phyloP scores from a whole-genome alignment of 2,797 vertebrate genomes.

The Falco cherrug region DNA sequence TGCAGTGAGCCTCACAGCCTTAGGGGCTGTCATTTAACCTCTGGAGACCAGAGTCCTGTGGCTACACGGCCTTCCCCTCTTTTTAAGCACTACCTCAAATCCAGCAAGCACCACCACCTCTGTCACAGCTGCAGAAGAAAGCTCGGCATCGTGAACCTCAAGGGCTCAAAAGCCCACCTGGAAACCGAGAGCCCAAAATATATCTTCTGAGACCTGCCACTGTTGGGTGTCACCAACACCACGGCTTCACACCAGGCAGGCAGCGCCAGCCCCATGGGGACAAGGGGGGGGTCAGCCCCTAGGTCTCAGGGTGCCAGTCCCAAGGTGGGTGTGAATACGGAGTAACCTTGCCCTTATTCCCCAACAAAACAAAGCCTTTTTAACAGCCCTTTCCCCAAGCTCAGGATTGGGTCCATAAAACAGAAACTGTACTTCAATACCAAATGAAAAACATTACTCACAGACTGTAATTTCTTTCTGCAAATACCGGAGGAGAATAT shows the following conservation, averaged over 20 bases:
- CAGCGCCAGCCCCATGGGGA: neutral
- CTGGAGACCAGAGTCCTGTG: neutral
- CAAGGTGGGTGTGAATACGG: neutral
- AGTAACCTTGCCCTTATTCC: neutral
- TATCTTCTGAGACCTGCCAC: neutral
- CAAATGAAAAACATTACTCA: slow-evolving; percentile 63
- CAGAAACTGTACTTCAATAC: neutral
- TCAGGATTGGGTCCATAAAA: slow-evolving; percentile 30
- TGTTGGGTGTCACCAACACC: neutral
- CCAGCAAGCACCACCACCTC: neutral
- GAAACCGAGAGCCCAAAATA: neutral
- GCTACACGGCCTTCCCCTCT: fast-evolving
- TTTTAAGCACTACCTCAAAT: neutral
- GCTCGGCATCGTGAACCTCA: neutral
- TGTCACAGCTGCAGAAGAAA: neutral
- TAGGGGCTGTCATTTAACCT: neutral
- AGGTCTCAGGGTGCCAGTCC: neutral
- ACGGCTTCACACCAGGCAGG: fast-evolving
- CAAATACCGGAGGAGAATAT: slow-evolving; percentile 44
- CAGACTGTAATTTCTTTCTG: slow-evolving; percentile 66
- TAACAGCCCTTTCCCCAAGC: neutral
- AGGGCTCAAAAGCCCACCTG: neutral
- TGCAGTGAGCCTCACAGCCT: neutral
- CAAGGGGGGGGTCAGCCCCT: too few species aligned
- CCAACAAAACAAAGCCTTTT: slow-evolving; percentile 1